Conservation (phyloP, 2,888 invertebrate species). For the Leucophora obtusa region DNA sequence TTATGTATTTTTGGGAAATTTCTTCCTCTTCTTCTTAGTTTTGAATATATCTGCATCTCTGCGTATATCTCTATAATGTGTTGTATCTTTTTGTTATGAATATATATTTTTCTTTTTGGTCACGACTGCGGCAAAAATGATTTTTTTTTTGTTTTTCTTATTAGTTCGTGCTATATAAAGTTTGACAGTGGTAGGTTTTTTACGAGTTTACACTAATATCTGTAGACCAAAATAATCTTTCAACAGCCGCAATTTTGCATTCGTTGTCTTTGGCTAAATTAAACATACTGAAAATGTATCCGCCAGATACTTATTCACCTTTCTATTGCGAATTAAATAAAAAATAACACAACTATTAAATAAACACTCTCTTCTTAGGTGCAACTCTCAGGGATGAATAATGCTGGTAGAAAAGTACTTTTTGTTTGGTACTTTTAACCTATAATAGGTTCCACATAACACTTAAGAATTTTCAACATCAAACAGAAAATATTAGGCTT, state of each 20-base stretch:
- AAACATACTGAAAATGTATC: constrained; percentile 63
- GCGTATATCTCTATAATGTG: constrained; percentile 26
- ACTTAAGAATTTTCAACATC: no score
- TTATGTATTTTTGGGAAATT: constrained; percentile 31
- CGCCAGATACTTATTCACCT: constrained; percentile 65
- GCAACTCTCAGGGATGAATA: constrained; percentile 3
- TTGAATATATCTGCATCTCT: constrained; percentile 36
- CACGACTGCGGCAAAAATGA: constrained; percentile 32
- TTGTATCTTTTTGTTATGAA: constrained; percentile 21
- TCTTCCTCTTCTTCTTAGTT: constrained; percentile 27
- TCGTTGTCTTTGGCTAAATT: constrained; percentile 59
- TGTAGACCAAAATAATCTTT: constrained; percentile 3
- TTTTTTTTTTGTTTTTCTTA: constrained; percentile 11
- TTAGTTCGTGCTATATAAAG: constrained; percentile 25
- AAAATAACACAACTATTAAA: constrained; percentile 25
- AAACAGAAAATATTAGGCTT: no score
- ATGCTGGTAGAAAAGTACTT: neutral
- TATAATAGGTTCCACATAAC: no score
- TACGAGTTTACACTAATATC: constrained; percentile 36
- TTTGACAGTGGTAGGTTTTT: constrained; percentile 16
- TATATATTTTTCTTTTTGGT: constrained; percentile 28
- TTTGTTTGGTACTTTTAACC: neutral
- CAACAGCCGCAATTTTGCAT: constrained; percentile 25
- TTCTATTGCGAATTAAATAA: constrained; percentile 52
- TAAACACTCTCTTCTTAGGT: constrained; percentile 7